Base-by-base conservation (phyloP, 2,797 vertebrate species). In the Tokudaia muenninki region DNA sequence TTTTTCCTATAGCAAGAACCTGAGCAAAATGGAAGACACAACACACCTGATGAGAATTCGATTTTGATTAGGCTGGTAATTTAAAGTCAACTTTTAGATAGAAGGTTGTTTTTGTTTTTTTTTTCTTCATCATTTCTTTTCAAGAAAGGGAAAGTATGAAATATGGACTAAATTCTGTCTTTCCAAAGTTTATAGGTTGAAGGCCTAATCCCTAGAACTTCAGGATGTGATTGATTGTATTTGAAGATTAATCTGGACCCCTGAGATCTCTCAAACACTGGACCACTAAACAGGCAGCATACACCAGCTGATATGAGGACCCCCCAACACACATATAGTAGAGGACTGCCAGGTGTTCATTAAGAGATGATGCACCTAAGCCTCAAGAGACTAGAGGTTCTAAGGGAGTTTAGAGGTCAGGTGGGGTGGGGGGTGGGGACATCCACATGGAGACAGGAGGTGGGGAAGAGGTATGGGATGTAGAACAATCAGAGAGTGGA, bases 11-110 rank as follows among this genome's bases (percentile, higher is more conserved):
- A 78, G 34, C 31, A 91, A 80, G 74, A 75, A 6, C 26, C 9
- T 29, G 41, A 94, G 61, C 77, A 75, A 63, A 79, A 31, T 65
- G 10, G 29, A 80, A 65, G 44, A 1, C 47, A 12, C 1, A 78
- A 29, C 9, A 5, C 26, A 79, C 75, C 63, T 75, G 41, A 77
- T 34, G 55, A 29, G 70, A 91, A 47, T 14, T 52, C 55, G 79
- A 94, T 22, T 44, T 16, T 90, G 65, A 70, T 44, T 47, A 9
- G 88, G 17, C 1, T 77, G 70, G 59, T 55, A 57, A 59, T 82
- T 52, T 59, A 65, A 94, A 70, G 57, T n/a, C 22, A 13, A 55
- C 74, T 63, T 78, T 97, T 55, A 41, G 67, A 87, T 81, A 22
- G 34, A 89, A 78, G 22, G 41, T n/a, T n/a, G n/a, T n/a, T n/a